phyloP scores from a whole-genome alignment of 1,140 invertebrate genomes.

The Halyomorpha halys region DNA sequence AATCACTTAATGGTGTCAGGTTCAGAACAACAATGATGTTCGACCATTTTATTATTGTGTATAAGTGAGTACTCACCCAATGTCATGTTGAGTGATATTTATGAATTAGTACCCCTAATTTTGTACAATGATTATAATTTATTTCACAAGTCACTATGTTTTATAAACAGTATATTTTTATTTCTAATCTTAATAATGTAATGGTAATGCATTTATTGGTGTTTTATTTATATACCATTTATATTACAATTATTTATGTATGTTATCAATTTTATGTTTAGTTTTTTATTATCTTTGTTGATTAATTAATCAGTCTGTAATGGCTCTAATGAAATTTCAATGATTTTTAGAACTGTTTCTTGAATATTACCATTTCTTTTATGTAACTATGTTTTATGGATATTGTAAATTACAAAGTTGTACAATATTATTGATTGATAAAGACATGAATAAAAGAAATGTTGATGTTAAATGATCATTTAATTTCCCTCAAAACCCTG shows the following conservation, averaged over 20 bases:
- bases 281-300: not conserved
- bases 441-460: not conserved
- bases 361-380: too few relatives aligned
- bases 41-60: too few relatives aligned
- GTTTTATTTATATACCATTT: not conserved
- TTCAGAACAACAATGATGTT: too few relatives aligned
- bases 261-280: not conserved
- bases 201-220: not conserved
- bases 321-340: too few relatives aligned
- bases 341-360: too few relatives aligned
- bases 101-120: too few relatives aligned
- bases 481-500: too few relatives aligned
- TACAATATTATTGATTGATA: not conserved
- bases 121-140: not conserved
- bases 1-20: too few relatives aligned
- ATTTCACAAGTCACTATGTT: constrained; percentile 3
- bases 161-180: not conserved
- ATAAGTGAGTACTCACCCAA: too few relatives aligned
- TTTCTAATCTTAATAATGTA: not conserved
- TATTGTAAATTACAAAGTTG: constrained; percentile 1
- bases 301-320: too few relatives aligned
- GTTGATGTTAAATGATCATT: not conserved
- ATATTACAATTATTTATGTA: not conserved
- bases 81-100: too few relatives aligned
- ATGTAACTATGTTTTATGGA: not conserved